Evolutionary conservation across 2,113 vertebrate genomes (phyloP), one percentile per base, ranked within the genome.

Genomic region (Syngnathus typhle): DNA sequence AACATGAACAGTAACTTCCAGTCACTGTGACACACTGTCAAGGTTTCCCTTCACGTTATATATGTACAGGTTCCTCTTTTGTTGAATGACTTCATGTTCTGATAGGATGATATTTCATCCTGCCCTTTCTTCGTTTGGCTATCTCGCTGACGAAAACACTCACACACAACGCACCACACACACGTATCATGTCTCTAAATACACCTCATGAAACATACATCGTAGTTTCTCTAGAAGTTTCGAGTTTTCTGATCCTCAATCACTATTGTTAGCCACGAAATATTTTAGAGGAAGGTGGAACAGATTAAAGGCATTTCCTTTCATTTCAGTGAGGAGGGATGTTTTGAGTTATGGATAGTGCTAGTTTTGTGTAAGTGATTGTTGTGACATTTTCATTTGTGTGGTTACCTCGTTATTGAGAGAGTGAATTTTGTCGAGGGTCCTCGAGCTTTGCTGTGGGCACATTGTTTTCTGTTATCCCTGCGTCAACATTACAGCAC

Each of bases 81-180:
- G 74, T 44, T 76, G 70, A 83, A 65, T 82, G 77, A 86, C 84
- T 76, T 84, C 73, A 81, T 78, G 80, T 85, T 77, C 70, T 41
- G 10, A 36, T 68, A 7, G 87, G 78, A 41, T 88, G 87, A 85
- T 81, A 88, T 86, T 89, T 84, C 85, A 87, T 78, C 82, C 81
- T 51, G 47, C n/a, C 18, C 47, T 37, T 65, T 52, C 19, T 27
- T 44, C 41, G 2, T 41, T 16, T 21, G 46, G 4, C 38, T 4
- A 12, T n/a, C 39, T n/a, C 47, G n/a, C 7, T 10, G 13, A 18
- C 44, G 11, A 27, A 49, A 6, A 49, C 39, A 11, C 51, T 49
- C 61, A 19, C 67, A 32, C 49, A 49, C 41, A 60, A 64, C 41
- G 41, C 61, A 15, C 67, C 49, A 23, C 41, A 60, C 68, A n/a